phyloP scores from a whole-genome alignment of 2,113 vertebrate genomes.

The Leucosticte australis region DNA sequence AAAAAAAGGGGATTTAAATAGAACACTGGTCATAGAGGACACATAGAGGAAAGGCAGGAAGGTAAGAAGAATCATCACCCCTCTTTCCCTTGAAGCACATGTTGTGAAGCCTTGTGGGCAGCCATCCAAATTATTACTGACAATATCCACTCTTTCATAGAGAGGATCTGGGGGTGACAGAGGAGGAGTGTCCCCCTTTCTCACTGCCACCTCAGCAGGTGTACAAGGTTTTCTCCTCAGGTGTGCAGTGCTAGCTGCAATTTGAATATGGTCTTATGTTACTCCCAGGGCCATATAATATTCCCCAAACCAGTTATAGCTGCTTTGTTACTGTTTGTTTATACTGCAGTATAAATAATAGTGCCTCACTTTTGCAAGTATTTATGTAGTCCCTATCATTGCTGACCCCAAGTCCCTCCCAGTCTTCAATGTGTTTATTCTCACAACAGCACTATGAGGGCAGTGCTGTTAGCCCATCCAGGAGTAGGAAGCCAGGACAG shows the following conservation, averaged over 20 bases:
- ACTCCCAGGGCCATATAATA: background rate
- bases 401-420: background rate
- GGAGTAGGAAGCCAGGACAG: background rate
- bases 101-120: background rate
- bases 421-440: background rate
- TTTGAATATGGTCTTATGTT: background rate
- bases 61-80: background rate
- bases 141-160: no score
- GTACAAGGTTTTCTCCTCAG: background rate
- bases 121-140: background rate
- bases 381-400: background rate
- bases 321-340: background rate
- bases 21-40: background rate
- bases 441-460: background rate
- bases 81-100: background rate
- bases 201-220: background rate
- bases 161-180: background rate
- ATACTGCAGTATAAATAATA: background rate
- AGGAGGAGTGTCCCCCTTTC: background rate
- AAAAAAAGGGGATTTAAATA: background rate
- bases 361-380: background rate
- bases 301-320: background rate
- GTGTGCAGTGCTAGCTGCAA: background rate
- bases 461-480: background rate
- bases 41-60: background rate